Evolutionary conservation across 2,888 invertebrate species (phyloP).

Genomic region (Entomobrya multifasciata): DNA sequence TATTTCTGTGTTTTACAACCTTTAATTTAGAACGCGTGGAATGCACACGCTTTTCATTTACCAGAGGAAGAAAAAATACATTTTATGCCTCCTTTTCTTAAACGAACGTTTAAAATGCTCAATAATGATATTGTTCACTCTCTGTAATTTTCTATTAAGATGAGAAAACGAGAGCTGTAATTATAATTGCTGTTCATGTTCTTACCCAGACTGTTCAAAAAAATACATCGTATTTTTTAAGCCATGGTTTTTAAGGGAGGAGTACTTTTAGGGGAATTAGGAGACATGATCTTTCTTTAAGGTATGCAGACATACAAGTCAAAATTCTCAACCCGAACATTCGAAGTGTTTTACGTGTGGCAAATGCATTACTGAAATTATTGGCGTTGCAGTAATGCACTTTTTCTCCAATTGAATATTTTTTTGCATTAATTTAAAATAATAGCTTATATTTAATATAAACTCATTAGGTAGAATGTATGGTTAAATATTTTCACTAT

Average conservation of each 20-base stretch:
- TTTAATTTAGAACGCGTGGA: slow-evolving; percentile 63
- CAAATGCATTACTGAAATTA: no score
- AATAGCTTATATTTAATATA: no score
- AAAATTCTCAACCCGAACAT: no score
- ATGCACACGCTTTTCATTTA: slow-evolving; percentile 58
- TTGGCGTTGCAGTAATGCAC: neutral
- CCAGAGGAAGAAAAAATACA: neutral
- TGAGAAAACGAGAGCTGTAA: slow-evolving; percentile 2
- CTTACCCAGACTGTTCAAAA: no score
- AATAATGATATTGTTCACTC: neutral
- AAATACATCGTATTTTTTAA: no score
- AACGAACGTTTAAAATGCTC: neutral
- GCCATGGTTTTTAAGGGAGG: no score
- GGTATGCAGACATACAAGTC: no score
- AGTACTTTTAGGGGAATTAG: no score
- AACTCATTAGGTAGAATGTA: no score
- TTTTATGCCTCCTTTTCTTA: neutral
- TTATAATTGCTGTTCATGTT: slow-evolving; percentile 34
- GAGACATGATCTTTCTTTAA: no score
- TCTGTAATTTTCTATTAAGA: slow-evolving; percentile 29
- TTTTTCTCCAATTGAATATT: no score
- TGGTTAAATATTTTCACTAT: slow-evolving; percentile 26
- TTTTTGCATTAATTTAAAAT: slow-evolving; percentile 23
- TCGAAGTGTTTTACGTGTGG: no score
- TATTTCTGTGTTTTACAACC: neutral